Base-by-base conservation (phyloP, 2,797 vertebrate genomes). In the Sebastes flavidus region DNA sequence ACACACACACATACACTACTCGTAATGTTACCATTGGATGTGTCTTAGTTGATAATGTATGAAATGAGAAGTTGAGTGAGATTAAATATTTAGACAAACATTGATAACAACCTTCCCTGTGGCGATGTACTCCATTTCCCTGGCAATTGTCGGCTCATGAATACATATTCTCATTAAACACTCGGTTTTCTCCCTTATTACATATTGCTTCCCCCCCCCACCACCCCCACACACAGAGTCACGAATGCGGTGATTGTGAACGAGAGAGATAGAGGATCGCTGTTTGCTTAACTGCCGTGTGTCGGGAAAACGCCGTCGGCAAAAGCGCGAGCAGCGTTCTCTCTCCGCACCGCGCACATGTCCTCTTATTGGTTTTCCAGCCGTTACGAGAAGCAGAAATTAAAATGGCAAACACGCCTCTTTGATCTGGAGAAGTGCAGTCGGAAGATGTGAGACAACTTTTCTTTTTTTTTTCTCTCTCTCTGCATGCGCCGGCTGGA, bases 81-180 rank as follows among this genome's bases (percentile, higher is more conserved):
- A 88, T 89, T 87, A 91, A 90, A 88, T 88, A 91, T 88, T 90
- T 72, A 87, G 73, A 80, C 78, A 87, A 90, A 89, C 83, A 89
- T 71, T 72, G 89, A 87, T 86, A 88, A 90, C 83, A 87, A 83
- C 81, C 83, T 86, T 86, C 83, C 89, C 84, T n/a, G 55, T 69
- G 80, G 86, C 77, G 2, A 74, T 78, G 77, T 75, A 65, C 70
- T 87, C 72, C 70, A 83, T 89, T 89, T 88, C 77, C 66, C 55
- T 25, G 29, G 73, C 84, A 80, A 77, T 83, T 83, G 75, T 78
- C 46, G 10, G 18, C 85, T 88, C 79, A 81, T 84, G 74, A 83
- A 91, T 87, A 81, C 78, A 87, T 65, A 72, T 75, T 85, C 77
- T 81, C 77, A 89, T 89, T 80, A 84, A 88, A 86, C 70, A 75